Evolutionary conservation across 2,113 vertebrate species (phyloP).

Genomic region (Festucalex cinctus): DNA sequence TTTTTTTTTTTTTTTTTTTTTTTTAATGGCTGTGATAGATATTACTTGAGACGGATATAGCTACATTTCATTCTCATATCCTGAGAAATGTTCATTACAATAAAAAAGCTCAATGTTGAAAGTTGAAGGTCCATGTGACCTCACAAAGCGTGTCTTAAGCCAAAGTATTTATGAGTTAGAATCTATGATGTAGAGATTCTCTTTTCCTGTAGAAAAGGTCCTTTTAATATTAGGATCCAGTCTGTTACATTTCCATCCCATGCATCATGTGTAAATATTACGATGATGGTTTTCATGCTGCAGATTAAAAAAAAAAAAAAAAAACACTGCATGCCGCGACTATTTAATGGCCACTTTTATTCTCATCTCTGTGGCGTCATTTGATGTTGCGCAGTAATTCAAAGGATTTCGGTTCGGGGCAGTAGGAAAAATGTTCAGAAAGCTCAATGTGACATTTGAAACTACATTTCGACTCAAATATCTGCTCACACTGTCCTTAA

Average conservation of each 20-base stretch:
- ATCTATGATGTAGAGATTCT: not conserved
- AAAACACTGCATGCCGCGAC: not conserved
- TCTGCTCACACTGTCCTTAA: too few relatives aligned
- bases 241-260: not conserved
- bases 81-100: not conserved
- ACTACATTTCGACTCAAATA: too few relatives aligned
- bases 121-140: not conserved
- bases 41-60: not conserved
- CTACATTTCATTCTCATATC: not conserved
- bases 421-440: too few relatives aligned
- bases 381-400: too few relatives aligned
- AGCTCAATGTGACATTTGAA: too few relatives aligned
- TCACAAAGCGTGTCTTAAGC: not conserved
- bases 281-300: slow-evolving; percentile 1
- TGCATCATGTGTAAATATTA: slow-evolving; percentile 9
- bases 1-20: too few relatives aligned
- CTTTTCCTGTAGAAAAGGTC: not conserved
- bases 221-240: too few relatives aligned
- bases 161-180: not conserved
- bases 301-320: slow-evolving; percentile 5
- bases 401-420: too few relatives aligned
- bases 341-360: slow-evolving; percentile 2
- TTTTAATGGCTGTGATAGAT: not conserved
- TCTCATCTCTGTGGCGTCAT: not conserved
- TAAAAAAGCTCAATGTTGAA: not conserved